Conservation (phyloP, 2,888 invertebrate species). For the Chymomyza fuscimana region DNA sequence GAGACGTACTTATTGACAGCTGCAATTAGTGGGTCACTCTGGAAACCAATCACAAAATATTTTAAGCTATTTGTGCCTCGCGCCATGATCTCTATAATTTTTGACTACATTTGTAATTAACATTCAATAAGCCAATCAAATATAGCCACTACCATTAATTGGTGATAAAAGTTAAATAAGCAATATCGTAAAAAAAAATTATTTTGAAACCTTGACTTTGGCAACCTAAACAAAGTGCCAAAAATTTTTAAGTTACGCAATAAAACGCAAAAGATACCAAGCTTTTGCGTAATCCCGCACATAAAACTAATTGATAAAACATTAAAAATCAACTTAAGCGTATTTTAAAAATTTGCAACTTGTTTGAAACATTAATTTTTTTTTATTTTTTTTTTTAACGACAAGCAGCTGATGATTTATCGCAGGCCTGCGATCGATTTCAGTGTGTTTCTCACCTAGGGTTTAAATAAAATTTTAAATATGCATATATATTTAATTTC, state of each 20-base stretch:
- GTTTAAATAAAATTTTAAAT: not conserved
- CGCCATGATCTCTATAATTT: constrained; percentile 39
- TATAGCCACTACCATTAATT: constrained; percentile 50
- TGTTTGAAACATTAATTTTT: constrained; percentile 27
- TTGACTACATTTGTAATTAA: constrained; percentile 66
- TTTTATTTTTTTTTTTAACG: constrained; percentile 5
- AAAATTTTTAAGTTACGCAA: not conserved
- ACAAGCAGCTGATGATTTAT: constrained; percentile 56
- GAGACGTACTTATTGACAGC: constrained; percentile 61
- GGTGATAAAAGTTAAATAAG: constrained; percentile 76
- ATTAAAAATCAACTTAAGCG: constrained; percentile 37
- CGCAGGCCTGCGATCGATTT: constrained; percentile 51
- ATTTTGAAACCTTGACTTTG: constrained; percentile 36
- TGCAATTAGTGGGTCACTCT: constrained; percentile 70
- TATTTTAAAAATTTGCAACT: constrained; percentile 59
- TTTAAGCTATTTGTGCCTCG: constrained; percentile 40
- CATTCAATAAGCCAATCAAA: constrained; percentile 58
- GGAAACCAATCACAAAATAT: constrained; percentile 20
- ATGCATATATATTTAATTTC: not conserved
- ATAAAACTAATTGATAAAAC: constrained; percentile 53
- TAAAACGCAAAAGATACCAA: constrained; percentile 18
- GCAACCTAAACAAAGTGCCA: constrained; percentile 7
- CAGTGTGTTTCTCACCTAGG: constrained; percentile 36
- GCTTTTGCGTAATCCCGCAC: constrained; percentile 42
- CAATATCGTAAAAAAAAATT: constrained; percentile 65